Percentiles rank a stretch among this genome's conserved stretches.
These are phyloP conservation scores for Oncorhynchus gorbuscha DNA, from an alignment of 2,113 vertebrate genomes.

Conservation along the genomic window DNA sequence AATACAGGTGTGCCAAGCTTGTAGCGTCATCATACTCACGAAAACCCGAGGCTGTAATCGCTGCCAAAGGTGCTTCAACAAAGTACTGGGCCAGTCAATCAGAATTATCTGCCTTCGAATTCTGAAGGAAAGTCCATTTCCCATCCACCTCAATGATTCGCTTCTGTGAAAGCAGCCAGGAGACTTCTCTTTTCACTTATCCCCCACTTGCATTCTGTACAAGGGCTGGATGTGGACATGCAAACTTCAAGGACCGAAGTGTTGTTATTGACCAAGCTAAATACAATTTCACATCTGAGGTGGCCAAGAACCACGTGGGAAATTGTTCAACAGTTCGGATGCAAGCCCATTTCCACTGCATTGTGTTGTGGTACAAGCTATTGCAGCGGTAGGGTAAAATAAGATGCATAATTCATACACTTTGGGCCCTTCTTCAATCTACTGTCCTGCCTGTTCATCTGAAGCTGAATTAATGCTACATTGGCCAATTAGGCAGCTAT, in stretches of 20 bases:
- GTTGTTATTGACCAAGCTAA: constrained; percentile 83
- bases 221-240: constrained; percentile 72
- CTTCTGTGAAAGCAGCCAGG: constrained; percentile 80
- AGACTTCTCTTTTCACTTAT: constrained; percentile 92
- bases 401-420: constrained; percentile 92
- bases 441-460: constrained; percentile 85
- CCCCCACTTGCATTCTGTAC: constrained; percentile 82
- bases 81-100: constrained; percentile 72
- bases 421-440: constrained; percentile 75
- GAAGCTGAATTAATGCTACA: constrained; percentile 81
- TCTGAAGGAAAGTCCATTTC: constrained; percentile 82
- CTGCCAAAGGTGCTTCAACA: too few relatives aligned
- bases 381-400: constrained; percentile 72
- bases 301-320: constrained; percentile 90
- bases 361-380: constrained; percentile 74
- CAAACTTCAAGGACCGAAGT: constrained; percentile 74
- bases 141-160: constrained; percentile 82
- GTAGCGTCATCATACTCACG: too few relatives aligned
- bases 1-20: too few relatives aligned
- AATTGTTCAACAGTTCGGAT: constrained; percentile 89
- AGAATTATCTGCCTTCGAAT: constrained; percentile 85
- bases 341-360: constrained; percentile 83
- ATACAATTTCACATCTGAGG: constrained; percentile 91
- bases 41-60: too few relatives aligned
- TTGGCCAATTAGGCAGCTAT: too few relatives aligned